Evolutionary conservation across 1,140 invertebrate genomes (phyloP).

Genomic region (Phymorhynchus buccinoides): DNA sequence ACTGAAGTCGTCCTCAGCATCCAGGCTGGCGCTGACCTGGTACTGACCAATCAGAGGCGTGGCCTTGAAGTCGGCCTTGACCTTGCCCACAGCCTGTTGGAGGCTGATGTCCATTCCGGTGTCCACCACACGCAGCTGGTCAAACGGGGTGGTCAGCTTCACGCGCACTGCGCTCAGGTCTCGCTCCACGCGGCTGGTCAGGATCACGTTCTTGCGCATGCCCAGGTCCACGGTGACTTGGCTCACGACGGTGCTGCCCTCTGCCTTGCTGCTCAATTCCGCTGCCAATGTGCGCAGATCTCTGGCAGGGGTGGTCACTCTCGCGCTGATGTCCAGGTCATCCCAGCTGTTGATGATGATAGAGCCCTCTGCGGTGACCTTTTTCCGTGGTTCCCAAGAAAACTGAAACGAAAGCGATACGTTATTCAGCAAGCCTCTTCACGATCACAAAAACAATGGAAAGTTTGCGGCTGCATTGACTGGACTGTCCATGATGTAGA

Average conservation of each 20-base stretch:
- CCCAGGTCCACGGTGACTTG: slow-evolving; percentile 9
- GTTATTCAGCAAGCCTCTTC: too few relatives aligned
- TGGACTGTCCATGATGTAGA: too few relatives aligned
- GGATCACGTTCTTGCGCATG: slow-evolving; percentile 19
- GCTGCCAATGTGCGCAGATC: slow-evolving; percentile 4
- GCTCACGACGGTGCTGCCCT: background rate
- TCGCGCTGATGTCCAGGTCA: slow-evolving; percentile 31
- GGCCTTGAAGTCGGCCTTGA: slow-evolving; percentile 30
- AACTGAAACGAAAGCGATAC: background rate
- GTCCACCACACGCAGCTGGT: slow-evolving; percentile 15
- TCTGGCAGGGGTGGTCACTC: slow-evolving; percentile 9
- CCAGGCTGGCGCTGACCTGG: slow-evolving; percentile 5
- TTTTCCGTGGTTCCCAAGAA: slow-evolving; percentile 10
- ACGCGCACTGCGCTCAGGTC: background rate
- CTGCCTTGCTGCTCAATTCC: slow-evolving; percentile 2
- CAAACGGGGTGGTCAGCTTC: slow-evolving; percentile 6
- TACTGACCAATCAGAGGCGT: background rate
- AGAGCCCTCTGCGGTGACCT: slow-evolving; percentile 18
- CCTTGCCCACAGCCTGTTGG: background rate
- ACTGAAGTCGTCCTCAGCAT: slow-evolving; percentile 11
- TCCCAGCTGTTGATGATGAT: slow-evolving; percentile 14
- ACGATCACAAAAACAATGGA: too few relatives aligned
- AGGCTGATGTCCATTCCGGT: background rate
- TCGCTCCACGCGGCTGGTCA: background rate
- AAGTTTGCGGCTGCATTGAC: too few relatives aligned